These are phyloP conservation scores for Sclerurus mexicanus DNA, from an alignment of 2,113 vertebrate species.

Conservation along the genomic window DNA sequence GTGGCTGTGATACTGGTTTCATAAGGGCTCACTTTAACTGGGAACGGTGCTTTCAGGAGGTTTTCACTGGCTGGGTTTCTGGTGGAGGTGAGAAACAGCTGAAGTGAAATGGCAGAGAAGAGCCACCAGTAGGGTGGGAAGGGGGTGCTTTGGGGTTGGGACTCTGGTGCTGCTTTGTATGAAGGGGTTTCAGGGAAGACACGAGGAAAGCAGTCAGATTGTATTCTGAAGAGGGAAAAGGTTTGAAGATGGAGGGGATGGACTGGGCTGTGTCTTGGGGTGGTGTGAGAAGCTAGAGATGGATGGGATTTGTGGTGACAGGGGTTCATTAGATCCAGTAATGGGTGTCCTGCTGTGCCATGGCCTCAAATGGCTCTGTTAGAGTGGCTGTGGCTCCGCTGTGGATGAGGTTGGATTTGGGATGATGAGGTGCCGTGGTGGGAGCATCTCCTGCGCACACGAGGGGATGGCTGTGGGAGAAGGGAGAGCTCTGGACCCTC, in stretches of 20 bases:
- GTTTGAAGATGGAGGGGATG: neutral
- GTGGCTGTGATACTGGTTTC: neutral
- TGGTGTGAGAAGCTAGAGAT: neutral
- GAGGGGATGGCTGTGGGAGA: too few species aligned
- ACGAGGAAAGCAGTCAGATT: neutral
- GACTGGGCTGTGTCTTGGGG: neutral
- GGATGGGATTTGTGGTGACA: neutral
- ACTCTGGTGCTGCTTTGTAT: neutral
- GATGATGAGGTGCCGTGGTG: fast-evolving
- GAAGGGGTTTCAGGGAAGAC: neutral
- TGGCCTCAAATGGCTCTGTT: neutral
- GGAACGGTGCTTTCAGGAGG: constrained; percentile 2
- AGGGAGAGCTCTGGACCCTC: neutral
- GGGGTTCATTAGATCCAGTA: neutral
- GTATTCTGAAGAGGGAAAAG: neutral
- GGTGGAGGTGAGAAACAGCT: neutral
- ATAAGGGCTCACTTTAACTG: neutral
- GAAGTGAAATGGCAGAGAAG: neutral
- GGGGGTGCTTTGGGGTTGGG: neutral
- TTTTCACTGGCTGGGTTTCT: neutral
- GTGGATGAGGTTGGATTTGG: neutral
- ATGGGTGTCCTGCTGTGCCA: neutral
- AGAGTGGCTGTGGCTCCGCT: neutral
- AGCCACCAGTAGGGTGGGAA: neutral
- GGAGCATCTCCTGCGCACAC: neutral